Evolutionary conservation across 2,797 vertebrate species (phyloP).

Genomic region (Cheirogaleus major): DNA sequence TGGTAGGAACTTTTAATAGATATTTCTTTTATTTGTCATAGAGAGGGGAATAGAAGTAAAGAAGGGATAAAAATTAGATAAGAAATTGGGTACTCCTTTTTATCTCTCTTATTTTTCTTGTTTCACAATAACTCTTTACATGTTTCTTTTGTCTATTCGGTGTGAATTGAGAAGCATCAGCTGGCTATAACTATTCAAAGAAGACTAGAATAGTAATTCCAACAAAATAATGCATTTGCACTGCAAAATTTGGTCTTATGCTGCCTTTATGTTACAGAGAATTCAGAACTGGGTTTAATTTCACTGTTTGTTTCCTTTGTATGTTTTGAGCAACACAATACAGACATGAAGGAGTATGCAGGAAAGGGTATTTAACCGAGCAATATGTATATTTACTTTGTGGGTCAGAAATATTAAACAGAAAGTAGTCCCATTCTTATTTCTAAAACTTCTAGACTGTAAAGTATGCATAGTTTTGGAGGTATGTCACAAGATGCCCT

Average conservation of each 20-base stretch:
- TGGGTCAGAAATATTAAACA: not conserved
- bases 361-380: not conserved
- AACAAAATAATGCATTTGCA: not conserved
- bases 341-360: not conserved
- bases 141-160: not conserved
- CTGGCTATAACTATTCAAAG: not conserved
- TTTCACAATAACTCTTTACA: not conserved
- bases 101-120: not conserved
- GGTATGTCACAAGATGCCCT: not conserved
- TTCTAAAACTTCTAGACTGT: not conserved
- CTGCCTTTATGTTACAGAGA: accelerated
- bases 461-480: not conserved
- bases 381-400: not conserved
- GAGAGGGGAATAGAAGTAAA: not conserved
- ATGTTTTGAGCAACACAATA: not conserved
- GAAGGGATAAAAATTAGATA: not conserved
- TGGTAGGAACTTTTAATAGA: not conserved
- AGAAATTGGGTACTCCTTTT: not conserved
- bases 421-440: not conserved
- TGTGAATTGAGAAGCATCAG: not conserved
- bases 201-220: not conserved
- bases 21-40: not conserved
- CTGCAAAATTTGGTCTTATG: not conserved
- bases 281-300: not conserved
- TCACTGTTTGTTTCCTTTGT: not conserved